A percentile compares a stretch with the other conserved stretches of the same genome.
Evolutionary conservation across 1,140 invertebrate genomes (phyloP).

Genomic region (Drosophila burlai): DNA sequence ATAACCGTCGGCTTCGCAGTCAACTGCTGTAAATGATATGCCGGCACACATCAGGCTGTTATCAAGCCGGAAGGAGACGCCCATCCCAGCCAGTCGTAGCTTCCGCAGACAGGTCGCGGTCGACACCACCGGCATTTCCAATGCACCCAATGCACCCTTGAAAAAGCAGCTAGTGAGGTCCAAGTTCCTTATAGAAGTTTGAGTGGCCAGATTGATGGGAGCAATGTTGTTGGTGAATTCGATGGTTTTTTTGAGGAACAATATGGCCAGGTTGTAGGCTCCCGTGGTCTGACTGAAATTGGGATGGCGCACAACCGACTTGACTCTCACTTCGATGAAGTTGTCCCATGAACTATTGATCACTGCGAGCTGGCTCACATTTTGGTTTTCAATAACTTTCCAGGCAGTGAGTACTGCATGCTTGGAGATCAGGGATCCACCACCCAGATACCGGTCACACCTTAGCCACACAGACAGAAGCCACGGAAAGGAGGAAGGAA

Average conservation of each 20-base stretch:
- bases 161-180: not conserved
- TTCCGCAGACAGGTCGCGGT: not conserved
- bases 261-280: not conserved
- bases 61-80: not conserved
- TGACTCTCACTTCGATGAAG: not conserved
- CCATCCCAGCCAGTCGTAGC: not conserved
- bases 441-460: accelerated
- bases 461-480: accelerated
- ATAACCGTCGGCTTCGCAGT: not conserved
- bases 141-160: not conserved
- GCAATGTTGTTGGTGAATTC: not conserved
- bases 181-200: not conserved
- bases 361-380: not conserved
- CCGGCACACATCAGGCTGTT: not conserved
- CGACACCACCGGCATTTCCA: not conserved
- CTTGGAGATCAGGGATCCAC: constrained; percentile 2
- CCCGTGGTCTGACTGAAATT: not conserved
- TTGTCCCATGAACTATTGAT: accelerated
- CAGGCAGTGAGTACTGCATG: not conserved
- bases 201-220: not conserved
- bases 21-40: not conserved
- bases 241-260: not conserved
- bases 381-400: not conserved
- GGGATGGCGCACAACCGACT: not conserved
- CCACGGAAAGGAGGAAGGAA: too few relatives aligned